Conservation (phyloP, 2,113 vertebrate genomes). For the Oreochromis aureus region DNA sequence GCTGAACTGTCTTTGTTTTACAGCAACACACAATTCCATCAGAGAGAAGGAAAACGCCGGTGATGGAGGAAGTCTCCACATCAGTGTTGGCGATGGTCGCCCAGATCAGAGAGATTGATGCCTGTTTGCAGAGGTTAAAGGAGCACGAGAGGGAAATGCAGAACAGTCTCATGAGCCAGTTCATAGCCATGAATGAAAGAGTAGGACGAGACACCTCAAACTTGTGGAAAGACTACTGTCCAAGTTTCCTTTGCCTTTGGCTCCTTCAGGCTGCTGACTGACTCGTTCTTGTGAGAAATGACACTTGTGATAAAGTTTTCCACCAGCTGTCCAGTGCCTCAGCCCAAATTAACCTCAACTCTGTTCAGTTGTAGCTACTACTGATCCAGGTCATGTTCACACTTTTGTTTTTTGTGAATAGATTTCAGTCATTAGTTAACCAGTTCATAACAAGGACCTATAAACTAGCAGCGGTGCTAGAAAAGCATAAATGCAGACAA, state of each 20-base stretch:
- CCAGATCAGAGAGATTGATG: conserved; percentile 37
- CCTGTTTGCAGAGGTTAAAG: conserved; percentile 33
- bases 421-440: not conserved
- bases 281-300: not conserved
- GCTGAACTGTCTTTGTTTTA: not conserved
- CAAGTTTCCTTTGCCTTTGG: not conserved
- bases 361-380: not conserved
- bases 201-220: conserved; percentile 2
- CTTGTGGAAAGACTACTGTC: conserved; percentile 31
- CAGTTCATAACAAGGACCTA: not conserved
- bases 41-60: not conserved
- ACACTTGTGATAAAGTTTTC: not conserved
- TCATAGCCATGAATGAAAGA: conserved; percentile 15
- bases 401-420: not conserved
- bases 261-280: not conserved
- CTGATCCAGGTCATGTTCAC: not conserved
- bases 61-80: conserved; percentile 25
- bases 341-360: not conserved
- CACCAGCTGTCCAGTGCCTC: conserved; percentile 5
- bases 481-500: not conserved
- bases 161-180: conserved; percentile 29
- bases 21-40: not conserved
- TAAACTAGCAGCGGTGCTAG: not conserved
- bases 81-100: not conserved
- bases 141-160: conserved; percentile 45